phyloP scores from a whole-genome alignment of 1,140 invertebrate species.

The Lethocerus indicus region DNA sequence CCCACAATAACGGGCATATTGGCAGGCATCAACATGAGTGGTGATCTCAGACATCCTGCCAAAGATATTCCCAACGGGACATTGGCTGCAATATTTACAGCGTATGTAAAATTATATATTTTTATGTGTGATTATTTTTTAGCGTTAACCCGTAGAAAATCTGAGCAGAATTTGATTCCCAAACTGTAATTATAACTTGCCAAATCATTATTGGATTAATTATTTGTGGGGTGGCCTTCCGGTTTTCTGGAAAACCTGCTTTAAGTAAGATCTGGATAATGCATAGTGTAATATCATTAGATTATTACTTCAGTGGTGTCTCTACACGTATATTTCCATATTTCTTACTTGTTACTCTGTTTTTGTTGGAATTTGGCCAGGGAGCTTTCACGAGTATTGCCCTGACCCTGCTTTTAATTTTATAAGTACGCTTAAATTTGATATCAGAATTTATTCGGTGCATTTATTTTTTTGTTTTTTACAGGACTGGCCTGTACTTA shows the following conservation, averaged over 20 bases:
- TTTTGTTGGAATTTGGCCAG: no score
- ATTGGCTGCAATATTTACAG: conserved; percentile 71
- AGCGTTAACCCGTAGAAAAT: neutral
- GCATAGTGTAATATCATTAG: no score
- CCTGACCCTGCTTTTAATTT: conserved; percentile 11
- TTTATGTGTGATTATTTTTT: neutral
- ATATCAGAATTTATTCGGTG: no score
- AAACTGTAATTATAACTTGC: no score
- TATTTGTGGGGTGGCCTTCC: no score
- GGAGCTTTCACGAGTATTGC: neutral
- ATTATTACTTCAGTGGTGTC: no score
- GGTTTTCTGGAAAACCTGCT: no score
- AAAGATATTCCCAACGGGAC: conserved; percentile 89
- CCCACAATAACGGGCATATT: conserved; percentile 85
- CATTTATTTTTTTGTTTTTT: conserved; percentile 22
- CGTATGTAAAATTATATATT: conserved; percentile 30
- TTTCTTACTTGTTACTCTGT: no score
- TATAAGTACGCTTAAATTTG: no score
- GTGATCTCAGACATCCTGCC: conserved; percentile 79
- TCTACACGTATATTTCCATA: no score
- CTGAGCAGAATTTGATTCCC: neutral
- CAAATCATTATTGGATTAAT: no score
- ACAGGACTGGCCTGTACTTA: conserved; percentile 76
- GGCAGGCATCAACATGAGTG: conserved; percentile 96
- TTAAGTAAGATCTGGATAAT: no score